phyloP scores from a whole-genome alignment of 2,113 vertebrate genomes.

The Syngnathoides biaculeatus region DNA sequence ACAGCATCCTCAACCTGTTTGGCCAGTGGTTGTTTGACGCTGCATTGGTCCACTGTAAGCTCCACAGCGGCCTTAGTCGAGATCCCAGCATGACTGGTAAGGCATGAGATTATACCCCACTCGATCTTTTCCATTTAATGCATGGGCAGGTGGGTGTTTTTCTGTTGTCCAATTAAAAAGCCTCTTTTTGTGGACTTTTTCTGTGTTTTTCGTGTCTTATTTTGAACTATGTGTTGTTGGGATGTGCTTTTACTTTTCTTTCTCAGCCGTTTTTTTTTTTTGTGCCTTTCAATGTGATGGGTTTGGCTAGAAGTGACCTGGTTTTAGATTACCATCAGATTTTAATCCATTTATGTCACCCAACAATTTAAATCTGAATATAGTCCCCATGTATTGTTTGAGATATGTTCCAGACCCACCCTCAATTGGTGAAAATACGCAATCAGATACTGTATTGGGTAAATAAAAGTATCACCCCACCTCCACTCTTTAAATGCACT shows the following conservation, averaged over 20 bases:
- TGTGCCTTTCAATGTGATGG: conserved; percentile 50
- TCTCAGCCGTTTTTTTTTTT: conserved; percentile 45
- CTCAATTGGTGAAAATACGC: neutral
- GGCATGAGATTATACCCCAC: conserved; percentile 40
- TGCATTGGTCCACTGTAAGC: conserved; percentile 94
- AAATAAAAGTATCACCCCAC: neutral
- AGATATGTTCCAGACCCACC: neutral
- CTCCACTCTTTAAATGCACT: neutral
- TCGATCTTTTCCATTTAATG: conserved; percentile 28
- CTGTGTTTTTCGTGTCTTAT: conserved; percentile 41
- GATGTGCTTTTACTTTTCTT: conserved; percentile 41
- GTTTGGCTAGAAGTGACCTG: conserved; percentile 63
- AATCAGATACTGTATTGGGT: too few species aligned
- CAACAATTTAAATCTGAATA: conserved; percentile 26
- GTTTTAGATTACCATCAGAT: conserved; percentile 43
- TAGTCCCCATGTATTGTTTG: neutral
- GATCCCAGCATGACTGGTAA: conserved; percentile 98
- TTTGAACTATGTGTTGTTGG: conserved; percentile 39
- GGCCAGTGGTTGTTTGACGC: conserved; percentile 96
- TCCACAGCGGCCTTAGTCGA: conserved; percentile 91
- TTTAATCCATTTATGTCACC: conserved; percentile 44
- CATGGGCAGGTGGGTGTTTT: conserved; percentile 59
- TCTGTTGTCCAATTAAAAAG: conserved; percentile 40
- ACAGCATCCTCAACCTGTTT: conserved; percentile 96
- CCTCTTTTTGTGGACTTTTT: conserved; percentile 45